These are phyloP conservation scores for Tribolium freemani DNA, from an alignment of 2,888 invertebrate species.

Conservation along the genomic window DNA sequence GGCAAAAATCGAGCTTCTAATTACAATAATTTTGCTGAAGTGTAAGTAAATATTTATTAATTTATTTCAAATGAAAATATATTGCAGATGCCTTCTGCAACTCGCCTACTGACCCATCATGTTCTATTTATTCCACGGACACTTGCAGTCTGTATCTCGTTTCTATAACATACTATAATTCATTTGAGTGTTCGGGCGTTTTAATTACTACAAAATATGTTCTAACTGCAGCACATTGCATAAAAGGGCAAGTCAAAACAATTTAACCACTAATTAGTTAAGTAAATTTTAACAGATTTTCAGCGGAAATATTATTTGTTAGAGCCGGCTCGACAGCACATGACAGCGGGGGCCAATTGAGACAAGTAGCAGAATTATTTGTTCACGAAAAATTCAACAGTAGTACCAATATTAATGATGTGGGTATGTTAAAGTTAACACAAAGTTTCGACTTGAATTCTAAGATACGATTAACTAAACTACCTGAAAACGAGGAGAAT, in stretches of 20 bases:
- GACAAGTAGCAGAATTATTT: slow-evolving; percentile 67
- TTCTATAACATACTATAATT: no score
- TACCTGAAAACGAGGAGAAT: neutral
- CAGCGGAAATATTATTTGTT: slow-evolving; percentile 53
- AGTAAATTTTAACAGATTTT: neutral
- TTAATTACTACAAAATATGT: neutral
- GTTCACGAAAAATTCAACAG: slow-evolving; percentile 69
- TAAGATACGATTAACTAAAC: neutral
- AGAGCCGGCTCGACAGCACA: slow-evolving; percentile 71
- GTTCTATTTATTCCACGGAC: no score
- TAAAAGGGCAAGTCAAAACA: neutral
- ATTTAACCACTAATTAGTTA: neutral
- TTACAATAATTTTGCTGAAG: no score
- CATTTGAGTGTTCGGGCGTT: no score
- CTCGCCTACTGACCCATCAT: no score
- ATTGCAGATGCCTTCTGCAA: neutral
- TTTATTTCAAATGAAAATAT: no score
- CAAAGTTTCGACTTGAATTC: neutral
- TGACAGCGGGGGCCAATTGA: slow-evolving; percentile 70
- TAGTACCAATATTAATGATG: slow-evolving; percentile 70
- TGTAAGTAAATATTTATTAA: neutral
- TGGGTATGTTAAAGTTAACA: slow-evolving; percentile 68
- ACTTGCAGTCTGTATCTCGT: no score
- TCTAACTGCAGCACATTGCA: neutral
- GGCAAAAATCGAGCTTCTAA: no score